Base-by-base conservation (phyloP, 2,888 invertebrate genomes). In the Melitaea athalia region DNA sequence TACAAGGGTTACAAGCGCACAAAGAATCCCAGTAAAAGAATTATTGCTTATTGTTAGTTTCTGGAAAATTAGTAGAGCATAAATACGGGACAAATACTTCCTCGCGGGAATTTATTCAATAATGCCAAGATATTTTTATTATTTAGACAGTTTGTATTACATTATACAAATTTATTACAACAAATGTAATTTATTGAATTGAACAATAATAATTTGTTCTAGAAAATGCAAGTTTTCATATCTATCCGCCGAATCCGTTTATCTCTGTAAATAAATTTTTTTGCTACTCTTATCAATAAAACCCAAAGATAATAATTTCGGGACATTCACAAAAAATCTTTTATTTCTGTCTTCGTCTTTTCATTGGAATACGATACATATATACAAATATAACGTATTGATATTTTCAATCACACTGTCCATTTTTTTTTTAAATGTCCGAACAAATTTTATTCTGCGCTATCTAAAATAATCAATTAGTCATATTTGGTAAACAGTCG, bases 201-300 rank as follows among this genome's bases (percentile, higher is more conserved):
- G 1, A 52, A 67, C 62, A 59, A 31, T 15, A 42, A 8, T 47
- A 42, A 43, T 68, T 61, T 64, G n/a, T 60, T 68, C 52, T 68
- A 57, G 57, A 70, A 72, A 64, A 50, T 67, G 61, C 59, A 60
- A 64, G 17, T 68, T 59, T 53, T 60, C 61, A 55, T 68, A 68
- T 71, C 68, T 61, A 66, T 47, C 49, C 63, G 43, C 64, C 65
- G 60, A 50, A 60, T 66, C 59, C 47, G 63, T 61, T 68, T 68
- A 70, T 65, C 57, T 65, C 60, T 15, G 55, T 55, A 31, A 63
- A 61, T 38, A 42, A 63, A 67, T 64, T 64, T 53, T 65, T 62
- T 55, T 59, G 17, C 17, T 42, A 59, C 43, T 59, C 43, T 59
- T 63, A 68, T 72, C 69, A 60, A 60, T 49, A 45, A 42, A n/a